Percentiles rank a stretch among this genome's conserved stretches.
Evolutionary conservation across 2,113 vertebrate species (phyloP).

Genomic region (Ammodytes dubius): DNA sequence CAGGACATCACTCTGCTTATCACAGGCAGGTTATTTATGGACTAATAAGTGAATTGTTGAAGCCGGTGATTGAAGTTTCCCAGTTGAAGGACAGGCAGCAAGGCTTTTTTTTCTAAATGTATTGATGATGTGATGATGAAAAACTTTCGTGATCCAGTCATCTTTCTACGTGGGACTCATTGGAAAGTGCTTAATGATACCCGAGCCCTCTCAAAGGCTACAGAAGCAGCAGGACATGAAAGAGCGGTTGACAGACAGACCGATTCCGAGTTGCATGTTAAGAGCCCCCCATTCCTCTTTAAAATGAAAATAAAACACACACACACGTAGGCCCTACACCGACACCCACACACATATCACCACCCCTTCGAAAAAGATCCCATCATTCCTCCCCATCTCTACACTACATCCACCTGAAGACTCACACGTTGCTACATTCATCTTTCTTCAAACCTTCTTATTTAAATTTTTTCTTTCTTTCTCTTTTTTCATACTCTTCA

Average conservation of each 20-base stretch:
- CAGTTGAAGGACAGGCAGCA: constrained; percentile 41
- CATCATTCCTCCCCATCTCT: constrained; percentile 27
- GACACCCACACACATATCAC: background rate
- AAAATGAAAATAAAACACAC: constrained; percentile 67
- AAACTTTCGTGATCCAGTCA: constrained; percentile 67
- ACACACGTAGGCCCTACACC: constrained; percentile 1
- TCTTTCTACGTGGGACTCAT: constrained; percentile 70
- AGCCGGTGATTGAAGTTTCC: constrained; percentile 46
- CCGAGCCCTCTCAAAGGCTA: constrained; percentile 70
- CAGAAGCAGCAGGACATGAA: constrained; percentile 78
- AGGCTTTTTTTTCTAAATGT: constrained; percentile 59
- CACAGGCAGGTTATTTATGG: constrained; percentile 62
- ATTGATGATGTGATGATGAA: constrained; percentile 78
- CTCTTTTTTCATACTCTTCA: constrained; percentile 62
- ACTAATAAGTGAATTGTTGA: constrained; percentile 63
- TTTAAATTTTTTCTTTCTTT: constrained; percentile 31
- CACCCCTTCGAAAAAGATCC: constrained; percentile 20
- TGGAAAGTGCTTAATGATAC: constrained; percentile 76
- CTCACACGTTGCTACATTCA: constrained; percentile 42
- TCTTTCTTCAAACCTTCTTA: constrained; percentile 71
- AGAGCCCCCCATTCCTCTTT: constrained; percentile 69
- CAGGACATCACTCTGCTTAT: constrained; percentile 38
- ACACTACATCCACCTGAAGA: constrained; percentile 64
- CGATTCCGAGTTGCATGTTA: constrained; percentile 74
- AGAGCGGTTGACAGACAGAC: constrained; percentile 76